These are phyloP conservation scores for Pocillopora grandis DNA, from an alignment of 92 coral and sea anemone species.

Conservation along the genomic window DNA sequence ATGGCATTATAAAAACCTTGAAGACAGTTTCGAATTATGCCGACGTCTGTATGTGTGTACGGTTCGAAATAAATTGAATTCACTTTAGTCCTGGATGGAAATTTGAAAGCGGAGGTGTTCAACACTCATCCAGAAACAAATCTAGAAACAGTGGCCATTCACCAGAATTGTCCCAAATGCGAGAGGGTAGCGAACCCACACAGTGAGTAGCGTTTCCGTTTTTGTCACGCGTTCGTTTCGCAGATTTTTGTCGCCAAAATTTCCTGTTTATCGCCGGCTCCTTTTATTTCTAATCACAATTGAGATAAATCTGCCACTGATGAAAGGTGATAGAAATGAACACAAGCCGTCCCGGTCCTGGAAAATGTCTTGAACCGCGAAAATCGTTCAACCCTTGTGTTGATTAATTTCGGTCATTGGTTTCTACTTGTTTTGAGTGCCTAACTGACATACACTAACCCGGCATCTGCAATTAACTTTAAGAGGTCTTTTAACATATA, in stretches of 20 bases:
- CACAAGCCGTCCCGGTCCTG: conserved; percentile 7
- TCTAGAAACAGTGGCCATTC: not conserved
- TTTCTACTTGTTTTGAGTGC: conserved; percentile 54
- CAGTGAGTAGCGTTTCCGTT: conserved; percentile 37
- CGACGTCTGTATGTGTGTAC: conserved; percentile 1
- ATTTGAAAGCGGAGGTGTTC: not conserved
- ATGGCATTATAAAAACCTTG: conserved; percentile 84
- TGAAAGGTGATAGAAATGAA: conserved; percentile 15
- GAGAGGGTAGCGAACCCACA: conserved; percentile 22
- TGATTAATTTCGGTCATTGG: conserved; percentile 46
- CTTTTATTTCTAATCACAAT: conserved; percentile 44
- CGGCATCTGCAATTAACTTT: conserved; percentile 25
- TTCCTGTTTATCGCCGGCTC: conserved; percentile 49
- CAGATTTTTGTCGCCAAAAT: conserved; percentile 34
- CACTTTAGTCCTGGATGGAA: not conserved
- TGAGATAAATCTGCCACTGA: conserved; percentile 50
- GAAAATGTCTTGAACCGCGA: conserved; percentile 22
- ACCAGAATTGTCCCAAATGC: not conserved
- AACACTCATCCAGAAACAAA: not conserved
- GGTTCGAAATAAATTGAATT: not conserved
- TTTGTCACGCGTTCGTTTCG: conserved; percentile 31
- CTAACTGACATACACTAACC: conserved; percentile 63
- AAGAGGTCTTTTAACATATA: not conserved
- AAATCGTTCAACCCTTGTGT: conserved; percentile 32
- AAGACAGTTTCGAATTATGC: conserved; percentile 50